A percentile compares a stretch with the other conserved stretches of the same genome.
Conservation (phyloP, 2,888 invertebrate species). For the Disparrhopalites patrizii region DNA sequence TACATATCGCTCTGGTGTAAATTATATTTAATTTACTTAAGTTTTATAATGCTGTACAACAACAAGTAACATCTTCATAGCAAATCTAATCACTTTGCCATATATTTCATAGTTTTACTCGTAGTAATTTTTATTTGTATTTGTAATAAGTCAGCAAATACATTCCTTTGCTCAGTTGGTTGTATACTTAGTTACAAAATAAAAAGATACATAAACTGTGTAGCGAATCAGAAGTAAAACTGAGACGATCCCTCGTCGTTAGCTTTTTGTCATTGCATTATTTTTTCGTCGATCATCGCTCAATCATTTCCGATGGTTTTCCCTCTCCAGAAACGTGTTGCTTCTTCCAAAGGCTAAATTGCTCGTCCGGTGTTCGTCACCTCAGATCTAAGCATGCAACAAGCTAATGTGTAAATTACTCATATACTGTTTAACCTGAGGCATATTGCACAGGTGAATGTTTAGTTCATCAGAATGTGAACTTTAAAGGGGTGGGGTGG, state of each 20-base stretch:
- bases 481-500: too few relatives aligned
- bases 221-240: background rate
- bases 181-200: conserved; percentile 23
- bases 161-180: conserved; percentile 23
- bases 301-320: background rate
- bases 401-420: too few relatives aligned
- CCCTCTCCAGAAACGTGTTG: too few relatives aligned
- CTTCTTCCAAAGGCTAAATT: too few relatives aligned
- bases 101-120: conserved; percentile 15
- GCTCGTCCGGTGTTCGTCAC: too few relatives aligned
- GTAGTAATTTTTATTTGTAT: conserved; percentile 21
- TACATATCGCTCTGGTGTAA: conserved; percentile 13
- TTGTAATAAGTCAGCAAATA: conserved; percentile 16
- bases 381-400: too few relatives aligned
- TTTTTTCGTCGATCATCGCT: background rate
- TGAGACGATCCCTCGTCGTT: background rate
- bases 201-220: conserved; percentile 15
- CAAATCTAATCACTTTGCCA: conserved; percentile 14
- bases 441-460: too few relatives aligned
- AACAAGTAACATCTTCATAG: conserved; percentile 16
- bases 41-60: conserved; percentile 9
- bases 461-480: too few relatives aligned
- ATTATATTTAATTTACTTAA: conserved; percentile 12
- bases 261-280: background rate
- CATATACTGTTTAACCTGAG: too few relatives aligned